Percentiles rank a stretch among this genome's conserved stretches.
Conservation (phyloP, 2,888 invertebrate genomes). For the Aleiodes leptofemur region DNA sequence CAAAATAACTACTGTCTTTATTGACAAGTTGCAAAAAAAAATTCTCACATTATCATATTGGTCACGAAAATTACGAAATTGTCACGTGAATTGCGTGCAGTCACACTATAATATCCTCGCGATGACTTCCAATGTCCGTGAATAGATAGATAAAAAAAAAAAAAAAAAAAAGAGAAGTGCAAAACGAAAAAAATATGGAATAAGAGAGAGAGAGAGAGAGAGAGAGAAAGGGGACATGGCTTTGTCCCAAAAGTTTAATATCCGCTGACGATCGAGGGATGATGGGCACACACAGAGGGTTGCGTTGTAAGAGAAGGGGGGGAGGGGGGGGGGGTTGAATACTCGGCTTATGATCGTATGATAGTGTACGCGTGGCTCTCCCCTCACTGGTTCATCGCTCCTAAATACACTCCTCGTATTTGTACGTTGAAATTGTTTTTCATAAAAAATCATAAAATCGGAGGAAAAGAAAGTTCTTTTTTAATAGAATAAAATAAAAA, state of each 20-base stretch:
- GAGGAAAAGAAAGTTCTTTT: slow-evolving; percentile 19
- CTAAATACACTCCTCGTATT: slow-evolving; percentile 28
- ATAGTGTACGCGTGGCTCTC: slow-evolving; percentile 39
- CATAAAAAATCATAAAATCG: slow-evolving; percentile 6
- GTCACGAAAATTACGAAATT: slow-evolving; percentile 27
- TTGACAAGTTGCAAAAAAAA: slow-evolving; percentile 34
- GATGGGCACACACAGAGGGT: background rate
- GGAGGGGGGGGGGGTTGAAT: slow-evolving; percentile 33
- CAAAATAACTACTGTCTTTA: slow-evolving; percentile 41
- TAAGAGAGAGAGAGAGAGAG: slow-evolving; percentile 36
- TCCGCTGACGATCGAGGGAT: slow-evolving; percentile 62
- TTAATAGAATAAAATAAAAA: slow-evolving; percentile 44
- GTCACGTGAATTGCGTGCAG: slow-evolving; percentile 26
- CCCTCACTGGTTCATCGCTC: slow-evolving; percentile 12
- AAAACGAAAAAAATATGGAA: slow-evolving; percentile 39
- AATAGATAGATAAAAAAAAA: slow-evolving; percentile 38
- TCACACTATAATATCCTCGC: slow-evolving; percentile 17
- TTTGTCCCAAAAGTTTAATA: slow-evolving; percentile 71
- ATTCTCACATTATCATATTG: background rate
- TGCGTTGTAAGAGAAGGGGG: background rate
- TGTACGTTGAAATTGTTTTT: slow-evolving; percentile 28
- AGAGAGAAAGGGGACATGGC: slow-evolving; percentile 48
- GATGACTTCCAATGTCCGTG: slow-evolving; percentile 37
- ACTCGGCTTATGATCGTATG: slow-evolving; percentile 44
- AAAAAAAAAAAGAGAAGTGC: background rate